phyloP scores from a whole-genome alignment of 2,888 invertebrate genomes.

The Fragum whitleyi region DNA sequence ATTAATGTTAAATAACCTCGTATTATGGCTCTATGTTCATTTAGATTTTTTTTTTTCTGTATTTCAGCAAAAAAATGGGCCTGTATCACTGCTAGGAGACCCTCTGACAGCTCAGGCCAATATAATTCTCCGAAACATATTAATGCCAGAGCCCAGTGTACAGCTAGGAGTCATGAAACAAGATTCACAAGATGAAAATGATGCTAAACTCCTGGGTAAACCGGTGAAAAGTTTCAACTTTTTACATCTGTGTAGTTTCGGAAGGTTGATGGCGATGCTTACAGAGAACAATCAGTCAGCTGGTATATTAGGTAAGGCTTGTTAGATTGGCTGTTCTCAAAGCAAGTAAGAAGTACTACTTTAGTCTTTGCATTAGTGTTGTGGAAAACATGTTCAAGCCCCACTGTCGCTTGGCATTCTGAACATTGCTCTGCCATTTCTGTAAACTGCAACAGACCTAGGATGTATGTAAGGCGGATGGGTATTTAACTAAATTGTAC shows the following conservation, averaged over 20 bases:
- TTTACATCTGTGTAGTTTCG: constrained; percentile 74
- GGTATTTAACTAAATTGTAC: too few relatives aligned
- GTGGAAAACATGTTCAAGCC: too few relatives aligned
- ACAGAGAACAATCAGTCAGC: constrained; percentile 47
- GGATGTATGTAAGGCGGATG: too few relatives aligned
- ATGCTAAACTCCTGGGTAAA: constrained; percentile 47
- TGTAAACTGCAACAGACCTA: too few relatives aligned
- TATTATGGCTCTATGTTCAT: too few relatives aligned
- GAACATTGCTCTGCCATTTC: too few relatives aligned
- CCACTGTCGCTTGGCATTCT: too few relatives aligned
- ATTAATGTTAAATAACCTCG: too few relatives aligned
- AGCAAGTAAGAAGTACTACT: too few relatives aligned
- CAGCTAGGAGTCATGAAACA: constrained; percentile 10
- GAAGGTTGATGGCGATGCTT: constrained; percentile 74
- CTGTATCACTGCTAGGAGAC: constrained; percentile 84
- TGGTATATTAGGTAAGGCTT: constrained; percentile 49
- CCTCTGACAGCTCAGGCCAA: constrained; percentile 82
- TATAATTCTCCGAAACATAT: constrained; percentile 85
- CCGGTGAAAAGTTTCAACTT: constrained; percentile 71
- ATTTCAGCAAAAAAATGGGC: constrained; percentile 51
- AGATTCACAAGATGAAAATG: constrained; percentile 19
- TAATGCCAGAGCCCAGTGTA: constrained; percentile 52
- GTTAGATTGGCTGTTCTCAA: too few relatives aligned
- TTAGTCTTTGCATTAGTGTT: too few relatives aligned
- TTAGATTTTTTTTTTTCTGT: too few relatives aligned